These are phyloP conservation scores for Salpingus planirostris DNA, from an alignment of 2,888 invertebrate species.

Conservation along the genomic window DNA sequence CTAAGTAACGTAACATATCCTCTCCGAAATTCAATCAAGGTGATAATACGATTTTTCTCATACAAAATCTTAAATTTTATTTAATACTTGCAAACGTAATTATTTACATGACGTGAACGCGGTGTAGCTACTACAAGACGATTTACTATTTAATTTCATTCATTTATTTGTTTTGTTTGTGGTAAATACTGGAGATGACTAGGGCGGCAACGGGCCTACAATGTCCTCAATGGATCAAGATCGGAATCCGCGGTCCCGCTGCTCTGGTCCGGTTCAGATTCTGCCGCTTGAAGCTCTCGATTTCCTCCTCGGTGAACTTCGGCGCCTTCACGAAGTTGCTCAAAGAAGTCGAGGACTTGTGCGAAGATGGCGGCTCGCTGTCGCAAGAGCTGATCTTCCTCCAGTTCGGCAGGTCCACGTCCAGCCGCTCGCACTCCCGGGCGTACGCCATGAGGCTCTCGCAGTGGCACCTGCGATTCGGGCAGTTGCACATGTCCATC, in stretches of 20 bases:
- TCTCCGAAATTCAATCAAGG: too few relatives aligned
- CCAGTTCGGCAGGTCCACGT: slow-evolving; percentile 64
- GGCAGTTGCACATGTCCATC: slow-evolving; percentile 75
- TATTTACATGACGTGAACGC: too few relatives aligned
- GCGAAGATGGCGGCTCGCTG: slow-evolving; percentile 1
- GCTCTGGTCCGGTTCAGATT: slow-evolving; percentile 15
- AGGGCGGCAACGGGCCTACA: slow-evolving; percentile 21
- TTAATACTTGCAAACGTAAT: too few relatives aligned
- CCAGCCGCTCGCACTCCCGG: slow-evolving; percentile 73
- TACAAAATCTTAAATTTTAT: too few relatives aligned
- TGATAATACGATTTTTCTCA: too few relatives aligned
- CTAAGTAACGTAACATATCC: too few relatives aligned
- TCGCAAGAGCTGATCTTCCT: slow-evolving; percentile 40
- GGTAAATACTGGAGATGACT: slow-evolving; percentile 37
- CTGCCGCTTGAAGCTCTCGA: slow-evolving; percentile 15
- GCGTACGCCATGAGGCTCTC: slow-evolving; percentile 85
- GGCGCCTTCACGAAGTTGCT: too few relatives aligned
- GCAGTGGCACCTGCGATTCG: slow-evolving; percentile 73
- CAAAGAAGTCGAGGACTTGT: slow-evolving; percentile 6
- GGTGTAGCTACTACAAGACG: too few relatives aligned
- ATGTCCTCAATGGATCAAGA: slow-evolving; percentile 20
- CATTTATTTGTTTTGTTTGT: slow-evolving; percentile 7
- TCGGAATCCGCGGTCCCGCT: slow-evolving; percentile 17
- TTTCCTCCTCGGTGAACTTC: slow-evolving; percentile 15
- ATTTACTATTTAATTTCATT: not conserved